phyloP scores from a whole-genome alignment of 2,113 vertebrate genomes.

The Scomber scombrus region DNA sequence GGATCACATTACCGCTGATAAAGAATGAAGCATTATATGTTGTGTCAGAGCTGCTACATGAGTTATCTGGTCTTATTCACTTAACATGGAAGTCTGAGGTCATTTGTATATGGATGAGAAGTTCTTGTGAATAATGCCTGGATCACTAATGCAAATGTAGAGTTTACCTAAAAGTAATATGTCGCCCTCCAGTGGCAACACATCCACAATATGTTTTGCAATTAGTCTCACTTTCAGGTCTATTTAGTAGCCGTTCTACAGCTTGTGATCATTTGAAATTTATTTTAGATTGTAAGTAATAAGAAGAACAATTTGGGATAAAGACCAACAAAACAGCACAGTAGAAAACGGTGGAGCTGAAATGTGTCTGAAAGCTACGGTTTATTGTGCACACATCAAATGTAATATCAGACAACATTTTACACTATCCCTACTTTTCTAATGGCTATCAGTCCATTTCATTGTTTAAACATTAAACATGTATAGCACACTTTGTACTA shows the following conservation, averaged over 20 bases:
- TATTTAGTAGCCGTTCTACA: neutral
- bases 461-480: too few species aligned
- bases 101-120: too few species aligned
- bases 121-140: neutral
- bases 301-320: too few species aligned
- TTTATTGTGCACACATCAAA: too few species aligned
- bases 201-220: neutral
- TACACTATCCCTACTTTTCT: too few species aligned
- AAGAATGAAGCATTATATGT: neutral
- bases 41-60: neutral
- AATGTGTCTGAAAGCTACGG: too few species aligned
- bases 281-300: too few species aligned
- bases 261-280: neutral
- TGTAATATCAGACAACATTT: too few species aligned
- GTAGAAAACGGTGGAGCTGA: too few species aligned
- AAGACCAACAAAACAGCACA: too few species aligned
- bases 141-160: neutral
- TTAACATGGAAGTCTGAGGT: neutral
- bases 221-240: neutral
- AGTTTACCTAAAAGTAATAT: neutral
- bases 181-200: constrained; percentile 44
- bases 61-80: neutral
- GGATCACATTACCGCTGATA: neutral
- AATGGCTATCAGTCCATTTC: too few species aligned
- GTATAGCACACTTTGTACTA: too few species aligned